Evolutionary conservation across 2,888 invertebrate genomes (phyloP), one percentile per base, ranked within the genome.

Genomic region (Agrotis puta): DNA sequence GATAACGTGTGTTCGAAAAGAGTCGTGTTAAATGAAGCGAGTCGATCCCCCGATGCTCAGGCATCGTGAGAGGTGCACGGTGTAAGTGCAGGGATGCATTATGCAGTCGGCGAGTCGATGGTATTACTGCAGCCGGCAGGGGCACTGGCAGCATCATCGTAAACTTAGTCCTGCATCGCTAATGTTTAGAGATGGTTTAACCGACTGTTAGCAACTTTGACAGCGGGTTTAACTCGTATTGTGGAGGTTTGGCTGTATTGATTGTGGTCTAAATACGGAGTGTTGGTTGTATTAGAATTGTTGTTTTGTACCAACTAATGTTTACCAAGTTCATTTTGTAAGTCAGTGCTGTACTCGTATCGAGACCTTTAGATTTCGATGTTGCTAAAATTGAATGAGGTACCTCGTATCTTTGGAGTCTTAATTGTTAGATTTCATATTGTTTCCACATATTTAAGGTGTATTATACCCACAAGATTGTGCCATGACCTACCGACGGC

Each of bases 71-170:
- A 88, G 89, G 90, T 88, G 89, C 89, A 86, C 88, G 86, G 87
- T 90, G 89, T 92, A 92, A 93, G 93, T 93, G 93, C 90, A 89
- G 89, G 88, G 90, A 92, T 94, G 92, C 92, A 93, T 94, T 90
- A 94, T 94, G 92, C 91, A 94, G 91, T 83, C 84, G 86, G 87
- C 83, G 87, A 86, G 90, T 89, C 90, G 90, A 92, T 92, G 88
- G 91, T 90, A 91, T 91, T 91, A 90, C 88, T 87, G 84, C 81
- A 80, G 76, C 77, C 83, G 71, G 76, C 77, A 79, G 71, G 71
- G 69, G 68, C 77, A 84, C 79, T 83, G 77, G 70, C 64, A 78
- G 88, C 89, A 88, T 90, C 91, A 89, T 89, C 88, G 88, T 91
- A 89, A 92, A 93, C 89, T 92, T 86, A 89, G 91, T 88, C 90